Evolutionary conservation across 2,797 vertebrate genomes (phyloP), one percentile per base, ranked within the genome.

Genomic region (Cryptoprocta ferox): DNA sequence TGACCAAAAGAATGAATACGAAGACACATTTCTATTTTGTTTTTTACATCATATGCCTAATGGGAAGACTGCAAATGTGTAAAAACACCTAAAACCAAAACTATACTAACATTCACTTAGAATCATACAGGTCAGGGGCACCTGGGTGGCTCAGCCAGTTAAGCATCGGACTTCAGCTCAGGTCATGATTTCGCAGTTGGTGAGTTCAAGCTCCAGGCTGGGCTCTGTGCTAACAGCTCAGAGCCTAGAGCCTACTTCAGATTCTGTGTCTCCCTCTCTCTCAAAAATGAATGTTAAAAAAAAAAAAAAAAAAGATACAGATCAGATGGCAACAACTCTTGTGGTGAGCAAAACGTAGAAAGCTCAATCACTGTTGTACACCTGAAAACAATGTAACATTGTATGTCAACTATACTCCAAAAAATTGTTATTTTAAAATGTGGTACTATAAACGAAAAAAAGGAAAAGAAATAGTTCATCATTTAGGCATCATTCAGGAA

Each of bases 71-170:
- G 12, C 61, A 86, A 81, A 94, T 61, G 15, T 48, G 79, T 76
- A 50, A 59, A 59, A 91, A 65, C n/a, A 68, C 42, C 89, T 76
- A 86, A 90, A 91, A 82, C 39, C 45, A 70, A 66, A 92, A 76
- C 18, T 71, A 4, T 12, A 65, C n/a, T 53, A 78, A 39, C 50
- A 86, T 28, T 84, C 42, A 91, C 24, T 87, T 89, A 12, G 71
- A 84, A 84, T 50, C 50, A 50, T n/a, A 73, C 59, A 37, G 73
- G 37, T 79, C 14, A 75, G 26, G 16, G 39, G 24, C 14, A 15
- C 28, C 39, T 15, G 7, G 39, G 14, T 75, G 71, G 28, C 73
- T 42, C 37, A 73, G 71, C 14, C 24, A 11, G 28, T 32, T 75
- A 9, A 75, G 71, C 15, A 1, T 14, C 71, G 10, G 73, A 30